These are phyloP conservation scores for Toxotes jaculatrix DNA, from an alignment of 2,113 vertebrate genomes.

Conservation along the genomic window DNA sequence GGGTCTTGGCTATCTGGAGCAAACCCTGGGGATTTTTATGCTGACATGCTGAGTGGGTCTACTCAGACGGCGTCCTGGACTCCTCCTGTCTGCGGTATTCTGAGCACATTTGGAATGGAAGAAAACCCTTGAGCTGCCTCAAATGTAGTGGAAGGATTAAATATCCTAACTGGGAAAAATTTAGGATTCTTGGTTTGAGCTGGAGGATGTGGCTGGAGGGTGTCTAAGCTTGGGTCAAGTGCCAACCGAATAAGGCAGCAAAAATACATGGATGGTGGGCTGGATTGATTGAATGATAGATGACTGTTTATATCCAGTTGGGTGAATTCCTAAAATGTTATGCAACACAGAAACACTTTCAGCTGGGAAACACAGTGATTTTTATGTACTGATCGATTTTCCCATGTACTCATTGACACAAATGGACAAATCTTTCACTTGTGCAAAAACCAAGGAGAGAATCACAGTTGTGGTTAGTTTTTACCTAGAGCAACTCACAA, in stretches of 20 bases:
- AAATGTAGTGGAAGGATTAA: neutral
- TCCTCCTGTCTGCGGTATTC: neutral
- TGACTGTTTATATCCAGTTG: neutral
- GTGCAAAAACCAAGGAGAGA: neutral
- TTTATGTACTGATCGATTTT: neutral
- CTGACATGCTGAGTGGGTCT: neutral
- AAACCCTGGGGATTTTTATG: neutral
- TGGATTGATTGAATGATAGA: slow-evolving; percentile 1
- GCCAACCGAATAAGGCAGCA: neutral
- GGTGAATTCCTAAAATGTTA: neutral
- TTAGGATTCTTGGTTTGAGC: neutral
- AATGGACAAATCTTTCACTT: neutral
- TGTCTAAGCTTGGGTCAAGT: neutral
- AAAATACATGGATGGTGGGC: neutral
- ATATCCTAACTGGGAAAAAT: neutral
- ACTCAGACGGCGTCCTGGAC: neutral
- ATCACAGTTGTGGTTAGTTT: neutral
- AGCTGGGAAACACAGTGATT: neutral
- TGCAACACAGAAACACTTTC: neutral
- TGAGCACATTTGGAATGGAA: neutral
- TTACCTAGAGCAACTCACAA: neutral
- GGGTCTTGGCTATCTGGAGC: neutral
- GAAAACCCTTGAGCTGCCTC: neutral
- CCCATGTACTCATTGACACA: neutral
- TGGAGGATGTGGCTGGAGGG: neutral